A percentile compares a stretch with the other conserved stretches of the same genome.
These are phyloP conservation scores for Drosophila tanythrix DNA, from an alignment of 2,888 invertebrate genomes.

Conservation along the genomic window DNA sequence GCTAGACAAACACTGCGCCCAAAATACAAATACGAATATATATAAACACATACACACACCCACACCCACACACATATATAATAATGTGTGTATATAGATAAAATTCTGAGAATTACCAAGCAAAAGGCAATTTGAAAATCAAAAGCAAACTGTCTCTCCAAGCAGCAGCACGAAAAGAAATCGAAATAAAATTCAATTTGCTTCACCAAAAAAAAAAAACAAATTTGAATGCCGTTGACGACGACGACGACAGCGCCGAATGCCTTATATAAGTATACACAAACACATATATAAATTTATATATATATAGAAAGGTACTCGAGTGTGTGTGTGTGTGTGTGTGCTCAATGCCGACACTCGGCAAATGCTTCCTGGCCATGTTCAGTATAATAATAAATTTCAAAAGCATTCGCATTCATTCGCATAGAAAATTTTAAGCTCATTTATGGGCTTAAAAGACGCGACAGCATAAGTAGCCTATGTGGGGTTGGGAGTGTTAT, in stretches of 20 bases:
- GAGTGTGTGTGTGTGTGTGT: constrained; percentile 17
- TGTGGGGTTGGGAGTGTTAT: background rate
- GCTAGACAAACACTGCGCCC: constrained; percentile 43
- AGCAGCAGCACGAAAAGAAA: constrained; percentile 50
- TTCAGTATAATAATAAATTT: constrained; percentile 79
- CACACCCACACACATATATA: background rate
- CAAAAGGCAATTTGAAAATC: constrained; percentile 66
- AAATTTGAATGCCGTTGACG: constrained; percentile 64
- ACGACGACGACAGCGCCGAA: constrained; percentile 47
- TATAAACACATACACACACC: background rate
- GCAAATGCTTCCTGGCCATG: constrained; percentile 14
- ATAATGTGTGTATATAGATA: constrained; percentile 29
- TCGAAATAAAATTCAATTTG: constrained; percentile 78
- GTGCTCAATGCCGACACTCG: constrained; percentile 22
- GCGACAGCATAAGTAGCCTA: constrained; percentile 18
- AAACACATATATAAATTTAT: constrained; percentile 10
- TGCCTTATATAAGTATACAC: constrained; percentile 52
- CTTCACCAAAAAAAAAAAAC: constrained; percentile 32
- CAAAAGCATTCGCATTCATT: constrained; percentile 81
- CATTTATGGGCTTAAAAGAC: constrained; percentile 83
- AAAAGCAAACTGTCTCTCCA: constrained; percentile 28
- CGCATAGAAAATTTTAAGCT: constrained; percentile 84
- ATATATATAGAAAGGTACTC: constrained; percentile 14
- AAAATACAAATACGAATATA: constrained; percentile 30
- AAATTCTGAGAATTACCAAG: constrained; percentile 63